These are phyloP conservation scores for Trachelus troglodyta DNA, from an alignment of 2,888 invertebrate genomes.

Conservation along the genomic window DNA sequence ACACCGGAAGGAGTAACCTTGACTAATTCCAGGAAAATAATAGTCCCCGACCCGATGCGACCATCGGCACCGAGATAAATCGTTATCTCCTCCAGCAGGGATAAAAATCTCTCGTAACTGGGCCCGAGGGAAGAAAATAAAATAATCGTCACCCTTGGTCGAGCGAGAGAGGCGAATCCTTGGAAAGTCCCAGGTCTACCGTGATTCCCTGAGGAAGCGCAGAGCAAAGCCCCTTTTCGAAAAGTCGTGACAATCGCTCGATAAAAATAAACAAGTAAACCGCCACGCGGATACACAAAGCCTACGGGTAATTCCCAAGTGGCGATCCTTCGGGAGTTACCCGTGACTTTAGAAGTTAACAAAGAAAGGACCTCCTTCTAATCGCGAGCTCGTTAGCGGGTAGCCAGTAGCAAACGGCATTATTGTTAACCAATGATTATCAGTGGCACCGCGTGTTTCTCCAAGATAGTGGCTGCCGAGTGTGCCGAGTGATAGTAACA, in stretches of 20 bases:
- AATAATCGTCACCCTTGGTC: neutral
- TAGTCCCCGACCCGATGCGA: neutral
- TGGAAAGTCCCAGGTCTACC: neutral
- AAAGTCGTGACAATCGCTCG: neutral
- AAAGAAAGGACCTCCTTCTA: neutral
- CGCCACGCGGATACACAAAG: neutral
- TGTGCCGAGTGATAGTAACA: conserved; percentile 49
- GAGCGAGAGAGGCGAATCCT: neutral
- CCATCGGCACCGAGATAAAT: neutral
- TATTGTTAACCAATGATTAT: conserved; percentile 42
- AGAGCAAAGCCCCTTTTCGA: neutral
- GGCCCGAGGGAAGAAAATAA: neutral
- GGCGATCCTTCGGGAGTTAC: neutral
- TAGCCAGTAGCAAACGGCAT: conserved; percentile 34
- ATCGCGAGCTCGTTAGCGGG: neutral
- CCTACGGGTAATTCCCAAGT: neutral
- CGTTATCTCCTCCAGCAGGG: neutral
- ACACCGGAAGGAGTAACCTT: conserved; percentile 23
- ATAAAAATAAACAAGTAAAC: too few species aligned
- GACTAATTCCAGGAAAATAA: conserved; percentile 11
- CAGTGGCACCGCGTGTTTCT: conserved; percentile 42
- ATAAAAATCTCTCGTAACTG: neutral
- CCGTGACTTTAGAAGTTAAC: neutral
- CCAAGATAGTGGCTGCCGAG: conserved; percentile 45
- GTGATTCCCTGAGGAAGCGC: neutral